Evolutionary conservation across 2,888 invertebrate species (phyloP).

Genomic region (Polia nebulosa): DNA sequence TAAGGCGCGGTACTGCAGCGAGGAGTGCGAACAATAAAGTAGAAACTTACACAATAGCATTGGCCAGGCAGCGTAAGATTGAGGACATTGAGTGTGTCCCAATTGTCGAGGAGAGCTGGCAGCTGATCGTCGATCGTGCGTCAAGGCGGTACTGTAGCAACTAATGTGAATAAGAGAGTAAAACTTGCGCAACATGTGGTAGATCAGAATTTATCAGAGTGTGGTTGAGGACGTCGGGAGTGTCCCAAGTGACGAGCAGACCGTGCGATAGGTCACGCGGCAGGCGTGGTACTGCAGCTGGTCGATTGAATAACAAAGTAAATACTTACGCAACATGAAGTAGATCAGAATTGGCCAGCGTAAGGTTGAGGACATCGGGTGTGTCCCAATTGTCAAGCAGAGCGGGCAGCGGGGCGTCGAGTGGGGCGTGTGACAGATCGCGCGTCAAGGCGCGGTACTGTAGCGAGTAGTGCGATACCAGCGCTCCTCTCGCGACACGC

Average conservation of each 20-base stretch:
- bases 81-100: no score
- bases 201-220: constrained; percentile 86
- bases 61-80: no score
- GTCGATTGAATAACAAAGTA: constrained; percentile 76
- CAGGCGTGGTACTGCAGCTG: constrained; percentile 83
- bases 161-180: no score
- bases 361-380: constrained; percentile 84
- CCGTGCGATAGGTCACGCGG: constrained; percentile 78
- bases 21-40: constrained; percentile 77
- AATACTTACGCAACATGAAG: constrained; percentile 74
- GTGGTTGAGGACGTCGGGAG: constrained; percentile 84
- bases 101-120: no score
- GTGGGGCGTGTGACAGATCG: constrained; percentile 79
- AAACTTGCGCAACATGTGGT: constrained; percentile 78
- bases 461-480: constrained; percentile 86
- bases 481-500: constrained; percentile 83
- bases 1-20: constrained; percentile 84
- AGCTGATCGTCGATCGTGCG: no score
- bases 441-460: constrained; percentile 84
- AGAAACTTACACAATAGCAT: background rate
- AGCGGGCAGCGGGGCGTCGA: constrained; percentile 83
- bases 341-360: constrained; percentile 85
- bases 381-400: constrained; percentile 85
- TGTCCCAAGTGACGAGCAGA: constrained; percentile 84
- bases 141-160: no score